Base-by-base conservation (phyloP, 1,140 invertebrate genomes). In the Metaphire vulgaris region DNA sequence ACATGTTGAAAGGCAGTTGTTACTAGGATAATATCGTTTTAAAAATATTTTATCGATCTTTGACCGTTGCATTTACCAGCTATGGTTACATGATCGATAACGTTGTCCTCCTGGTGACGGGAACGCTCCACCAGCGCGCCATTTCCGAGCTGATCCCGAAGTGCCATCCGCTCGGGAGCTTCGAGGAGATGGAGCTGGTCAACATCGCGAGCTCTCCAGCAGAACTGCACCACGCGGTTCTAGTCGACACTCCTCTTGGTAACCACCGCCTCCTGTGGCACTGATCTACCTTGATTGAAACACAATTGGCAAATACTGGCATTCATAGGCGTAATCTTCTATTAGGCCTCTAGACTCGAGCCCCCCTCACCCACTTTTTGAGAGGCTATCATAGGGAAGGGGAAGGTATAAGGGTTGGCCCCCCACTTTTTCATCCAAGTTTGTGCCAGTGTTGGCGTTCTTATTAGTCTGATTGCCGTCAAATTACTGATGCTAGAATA, bases 11-110 rank as follows among this genome's bases (percentile, higher is more conserved):
- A 31, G 2, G 6, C 29, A 72, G 21, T 33, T 31, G 6, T 70
- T 26, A 0, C 30, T 15, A 14, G 31, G 69, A 41, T 30, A 1
- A 70, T 1, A n/a, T 33, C 15, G 14, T 30, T 74, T 28, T 26
- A 71, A 69, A 16, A 32, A 31, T 26, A 33, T 33, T 64, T 30
- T 72, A 26, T 28, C 28, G 30, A 65, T 34, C 21, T 30, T 77
- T 33, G 29, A 12, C 0, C 32, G 28, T 12, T 0, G 30, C 1
- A 0, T 77, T 70, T 80, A 84, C 70, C 78, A 91, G 90, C 74
- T 99, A 99, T 89, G 97, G 96, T 85, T 99, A 99, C 85, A 99
- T 99, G 98, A 99, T 99, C 86, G 98, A 99, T 85, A 99, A 99
- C 85, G 99, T 99, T 77, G 98, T 99, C 82, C 87, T 99, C 69